A percentile compares a stretch with the other conserved stretches of the same genome.
Conservation (phyloP, 2,888 invertebrate species). For the Terebella lapidaria region DNA sequence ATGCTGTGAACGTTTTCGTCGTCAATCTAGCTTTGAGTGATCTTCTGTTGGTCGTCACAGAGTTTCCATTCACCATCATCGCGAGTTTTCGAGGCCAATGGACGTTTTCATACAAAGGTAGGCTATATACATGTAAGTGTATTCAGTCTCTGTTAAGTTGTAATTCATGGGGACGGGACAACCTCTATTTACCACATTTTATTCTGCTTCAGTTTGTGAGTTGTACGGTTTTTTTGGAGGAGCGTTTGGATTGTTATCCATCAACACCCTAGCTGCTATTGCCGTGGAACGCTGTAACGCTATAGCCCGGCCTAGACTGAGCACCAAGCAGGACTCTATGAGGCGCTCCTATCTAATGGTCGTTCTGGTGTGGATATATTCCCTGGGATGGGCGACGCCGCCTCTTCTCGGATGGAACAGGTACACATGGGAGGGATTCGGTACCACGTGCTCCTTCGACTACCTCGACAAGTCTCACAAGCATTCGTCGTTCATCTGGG, state of each 20-base stretch:
- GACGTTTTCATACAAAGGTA: constrained; percentile 8
- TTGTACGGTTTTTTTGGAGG: constrained; percentile 11
- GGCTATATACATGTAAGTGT: neutral
- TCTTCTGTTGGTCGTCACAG: constrained; percentile 9
- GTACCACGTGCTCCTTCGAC: constrained; percentile 18
- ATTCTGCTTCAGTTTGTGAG: constrained; percentile 10
- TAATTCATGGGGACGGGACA: no score
- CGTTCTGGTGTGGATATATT: constrained; percentile 9
- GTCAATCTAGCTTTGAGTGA: constrained; percentile 15
- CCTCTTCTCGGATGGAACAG: constrained; percentile 15
- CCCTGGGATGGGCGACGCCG: constrained; percentile 12
- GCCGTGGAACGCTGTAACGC: constrained; percentile 11
- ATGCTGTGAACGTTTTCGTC: constrained; percentile 10
- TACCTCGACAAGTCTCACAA: neutral
- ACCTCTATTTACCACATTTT: neutral
- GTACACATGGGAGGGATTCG: constrained; percentile 13
- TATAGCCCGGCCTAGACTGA: constrained; percentile 3
- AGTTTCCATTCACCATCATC: constrained; percentile 7
- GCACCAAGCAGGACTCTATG: neutral
- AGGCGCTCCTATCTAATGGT: neutral
- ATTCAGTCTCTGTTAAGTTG: no score
- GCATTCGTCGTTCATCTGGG: constrained; percentile 4
- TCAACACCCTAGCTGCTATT: constrained; percentile 17
- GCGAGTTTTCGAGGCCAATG: constrained; percentile 11
- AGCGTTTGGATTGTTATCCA: constrained; percentile 15